Conservation (phyloP, 2,888 invertebrate species). For the Stenoptilia bipunctidactyla region DNA sequence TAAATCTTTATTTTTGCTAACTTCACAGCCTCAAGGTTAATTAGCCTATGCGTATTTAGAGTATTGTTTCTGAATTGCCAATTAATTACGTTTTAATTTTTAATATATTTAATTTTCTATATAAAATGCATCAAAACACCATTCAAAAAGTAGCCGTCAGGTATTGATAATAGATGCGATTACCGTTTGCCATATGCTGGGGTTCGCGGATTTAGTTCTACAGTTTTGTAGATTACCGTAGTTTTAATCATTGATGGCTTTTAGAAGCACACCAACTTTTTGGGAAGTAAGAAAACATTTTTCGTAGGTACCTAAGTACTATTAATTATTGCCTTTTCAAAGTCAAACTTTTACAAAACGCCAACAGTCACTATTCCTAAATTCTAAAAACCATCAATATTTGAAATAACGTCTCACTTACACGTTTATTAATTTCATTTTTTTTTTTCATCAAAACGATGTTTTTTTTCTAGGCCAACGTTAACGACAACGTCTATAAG, state of each 20-base stretch:
- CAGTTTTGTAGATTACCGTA: conserved; percentile 30
- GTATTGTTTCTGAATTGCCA: conserved; percentile 69
- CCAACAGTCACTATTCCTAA: background rate
- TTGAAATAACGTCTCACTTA: background rate
- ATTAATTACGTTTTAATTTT: conserved; percentile 52
- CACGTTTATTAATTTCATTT: background rate
- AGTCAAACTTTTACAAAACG: background rate
- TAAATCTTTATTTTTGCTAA: conserved; percentile 53
- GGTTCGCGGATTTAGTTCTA: conserved; percentile 29
- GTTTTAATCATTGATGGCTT: background rate
- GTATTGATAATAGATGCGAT: conserved; percentile 58
- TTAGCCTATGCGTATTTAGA: conserved; percentile 70
- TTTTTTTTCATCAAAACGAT: too few species aligned
- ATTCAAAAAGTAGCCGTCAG: conserved; percentile 67
- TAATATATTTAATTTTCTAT: conserved; percentile 32
- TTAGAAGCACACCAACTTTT: background rate
- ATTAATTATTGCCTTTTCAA: background rate
- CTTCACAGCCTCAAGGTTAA: conserved; percentile 71
- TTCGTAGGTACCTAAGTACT: background rate
- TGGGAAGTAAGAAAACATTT: background rate
- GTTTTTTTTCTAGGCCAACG: too few species aligned
- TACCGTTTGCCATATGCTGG: conserved; percentile 52
- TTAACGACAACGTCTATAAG: background rate
- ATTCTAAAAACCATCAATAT: background rate
- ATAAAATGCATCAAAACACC: conserved; percentile 69